phyloP scores from a whole-genome alignment of 2,113 vertebrate genomes.

The Rhinoderma darwinii region DNA sequence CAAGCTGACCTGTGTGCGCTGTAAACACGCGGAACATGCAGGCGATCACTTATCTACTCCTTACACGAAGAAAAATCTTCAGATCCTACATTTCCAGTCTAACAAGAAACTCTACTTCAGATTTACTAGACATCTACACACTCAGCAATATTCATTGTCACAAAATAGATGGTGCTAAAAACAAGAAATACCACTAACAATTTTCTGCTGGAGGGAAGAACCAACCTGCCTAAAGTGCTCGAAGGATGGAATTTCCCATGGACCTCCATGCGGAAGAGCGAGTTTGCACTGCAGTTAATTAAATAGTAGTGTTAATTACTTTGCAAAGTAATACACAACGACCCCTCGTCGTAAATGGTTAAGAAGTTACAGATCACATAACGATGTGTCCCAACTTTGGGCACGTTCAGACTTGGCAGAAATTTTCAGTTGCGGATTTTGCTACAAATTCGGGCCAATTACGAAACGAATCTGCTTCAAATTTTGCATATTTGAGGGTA shows the following conservation, averaged over 20 bases:
- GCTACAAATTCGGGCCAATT: too few relatives aligned
- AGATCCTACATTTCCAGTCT: slow-evolving; percentile 72
- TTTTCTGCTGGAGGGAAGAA: neutral
- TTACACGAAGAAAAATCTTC: slow-evolving; percentile 60
- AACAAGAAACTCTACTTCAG: slow-evolving; percentile 69
- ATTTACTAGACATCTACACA: slow-evolving; percentile 63
- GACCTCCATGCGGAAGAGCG: neutral
- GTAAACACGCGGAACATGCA: slow-evolving; percentile 11
- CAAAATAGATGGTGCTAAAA: neutral
- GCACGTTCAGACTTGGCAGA: too few relatives aligned
- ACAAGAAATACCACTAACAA: slow-evolving; percentile 1
- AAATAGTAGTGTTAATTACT: neutral
- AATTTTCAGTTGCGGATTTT: too few relatives aligned
- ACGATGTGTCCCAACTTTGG: too few relatives aligned
- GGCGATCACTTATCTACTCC: slow-evolving; percentile 1
- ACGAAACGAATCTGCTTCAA: too few relatives aligned
- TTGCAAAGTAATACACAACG: neutral
- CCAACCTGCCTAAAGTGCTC: neutral
- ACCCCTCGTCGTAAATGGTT: too few relatives aligned
- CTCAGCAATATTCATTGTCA: slow-evolving; percentile 52
- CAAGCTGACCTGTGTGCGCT: slow-evolving; percentile 18
- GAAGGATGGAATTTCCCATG: neutral
- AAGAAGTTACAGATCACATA: too few relatives aligned
- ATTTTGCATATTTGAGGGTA: too few relatives aligned
- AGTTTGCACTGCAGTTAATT: neutral